Conservation (phyloP, 2,888 invertebrate genomes). For the Acanthacorydalis orientalis region DNA sequence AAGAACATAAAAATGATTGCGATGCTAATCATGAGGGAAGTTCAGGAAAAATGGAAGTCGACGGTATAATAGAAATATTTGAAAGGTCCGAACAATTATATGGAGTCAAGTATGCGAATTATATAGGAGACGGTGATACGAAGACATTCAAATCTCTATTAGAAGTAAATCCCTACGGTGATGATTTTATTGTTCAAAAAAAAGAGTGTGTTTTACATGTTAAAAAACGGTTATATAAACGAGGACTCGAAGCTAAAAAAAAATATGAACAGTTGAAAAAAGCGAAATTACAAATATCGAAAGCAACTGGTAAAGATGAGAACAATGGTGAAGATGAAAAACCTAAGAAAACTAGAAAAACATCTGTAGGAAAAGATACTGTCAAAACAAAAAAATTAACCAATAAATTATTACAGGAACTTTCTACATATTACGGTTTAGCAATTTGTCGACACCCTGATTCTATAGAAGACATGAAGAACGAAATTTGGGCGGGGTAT, state of each 20-base stretch:
- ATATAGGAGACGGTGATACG: conserved; percentile 11
- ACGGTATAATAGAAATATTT: conserved; percentile 11
- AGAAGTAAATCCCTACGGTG: conserved; percentile 8
- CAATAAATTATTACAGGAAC: conserved; percentile 15
- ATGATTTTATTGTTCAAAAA: conserved; percentile 5
- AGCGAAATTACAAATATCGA: no score
- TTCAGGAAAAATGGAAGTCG: conserved; percentile 14
- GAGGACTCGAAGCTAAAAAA: no score
- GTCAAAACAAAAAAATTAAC: conserved; percentile 8
- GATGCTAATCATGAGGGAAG: conserved; percentile 11
- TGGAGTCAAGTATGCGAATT: conserved; percentile 9
- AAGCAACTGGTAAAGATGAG: no score
- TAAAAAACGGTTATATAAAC: conserved; percentile 9
- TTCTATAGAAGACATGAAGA: conserved; percentile 15
- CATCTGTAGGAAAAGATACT: conserved; percentile 9
- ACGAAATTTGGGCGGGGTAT: conserved; percentile 16
- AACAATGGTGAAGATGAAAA: no score
- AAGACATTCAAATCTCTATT: conserved; percentile 10
- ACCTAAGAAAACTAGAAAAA: conserved; percentile 4
- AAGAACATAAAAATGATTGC: conserved; percentile 8
- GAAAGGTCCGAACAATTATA: conserved; percentile 8
- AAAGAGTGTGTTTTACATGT: conserved; percentile 9
- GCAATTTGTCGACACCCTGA: conserved; percentile 15
- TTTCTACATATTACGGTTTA: conserved; percentile 17
- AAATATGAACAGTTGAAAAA: no score